These are phyloP conservation scores for Thereva nobilitata DNA, from an alignment of 2,888 invertebrate genomes.

Conservation along the genomic window DNA sequence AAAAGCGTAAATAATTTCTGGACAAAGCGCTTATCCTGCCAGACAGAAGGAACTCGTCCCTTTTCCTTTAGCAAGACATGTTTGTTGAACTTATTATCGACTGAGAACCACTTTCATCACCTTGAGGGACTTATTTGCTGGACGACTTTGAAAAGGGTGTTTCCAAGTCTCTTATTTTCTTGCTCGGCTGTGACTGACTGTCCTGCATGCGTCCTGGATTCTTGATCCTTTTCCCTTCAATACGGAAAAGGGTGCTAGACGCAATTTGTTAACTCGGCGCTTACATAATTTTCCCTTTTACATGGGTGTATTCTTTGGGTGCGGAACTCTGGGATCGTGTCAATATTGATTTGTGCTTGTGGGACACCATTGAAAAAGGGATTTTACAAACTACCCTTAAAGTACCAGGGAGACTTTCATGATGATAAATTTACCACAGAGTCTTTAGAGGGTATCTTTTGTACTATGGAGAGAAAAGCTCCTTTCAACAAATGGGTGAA, in stretches of 20 bases:
- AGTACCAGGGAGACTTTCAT: conserved; percentile 26
- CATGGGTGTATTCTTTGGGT: not conserved
- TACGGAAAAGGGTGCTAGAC: conserved; percentile 32
- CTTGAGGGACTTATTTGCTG: conserved; percentile 11
- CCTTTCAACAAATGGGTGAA: too few relatives aligned
- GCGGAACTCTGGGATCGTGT: conserved; percentile 29
- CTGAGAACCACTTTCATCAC: conserved; percentile 24
- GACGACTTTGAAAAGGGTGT: conserved; percentile 7
- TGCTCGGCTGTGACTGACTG: conserved; percentile 20
- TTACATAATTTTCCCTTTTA: conserved; percentile 26
- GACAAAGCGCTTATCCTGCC: conserved; percentile 23
- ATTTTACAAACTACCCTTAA: conserved; percentile 32
- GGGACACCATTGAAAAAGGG: conserved; percentile 29
- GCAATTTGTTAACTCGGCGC: conserved; percentile 28
- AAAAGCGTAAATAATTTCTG: conserved; percentile 28
- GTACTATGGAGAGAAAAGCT: too few relatives aligned
- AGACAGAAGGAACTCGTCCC: too few relatives aligned
- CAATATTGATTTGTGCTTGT: conserved; percentile 37
- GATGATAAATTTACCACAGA: conserved; percentile 32
- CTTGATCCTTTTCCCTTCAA: conserved; percentile 1
- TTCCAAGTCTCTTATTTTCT: not conserved
- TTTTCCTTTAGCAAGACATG: conserved; percentile 4
- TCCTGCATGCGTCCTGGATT: not conserved
- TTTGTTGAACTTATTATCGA: conserved; percentile 34
- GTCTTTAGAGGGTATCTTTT: too few relatives aligned